A percentile compares a stretch with the other conserved stretches of the same genome.
phyloP scores from a whole-genome alignment of 2,113 vertebrate genomes.

The Indri indri region DNA sequence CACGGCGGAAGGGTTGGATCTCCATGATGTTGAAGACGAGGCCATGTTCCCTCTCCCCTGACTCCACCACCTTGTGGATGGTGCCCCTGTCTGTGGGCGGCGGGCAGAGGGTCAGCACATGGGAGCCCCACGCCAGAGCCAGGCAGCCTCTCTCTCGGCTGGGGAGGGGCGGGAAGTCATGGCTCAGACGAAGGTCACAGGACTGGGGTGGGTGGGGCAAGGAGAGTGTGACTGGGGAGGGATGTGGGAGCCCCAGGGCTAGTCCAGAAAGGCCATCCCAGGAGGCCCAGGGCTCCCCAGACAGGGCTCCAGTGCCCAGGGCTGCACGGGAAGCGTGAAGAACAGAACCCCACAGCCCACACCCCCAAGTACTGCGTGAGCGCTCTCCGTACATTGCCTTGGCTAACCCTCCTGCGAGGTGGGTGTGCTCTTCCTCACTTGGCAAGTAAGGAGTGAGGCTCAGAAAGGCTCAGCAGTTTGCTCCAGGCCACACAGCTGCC shows the following conservation, averaged over 20 bases:
- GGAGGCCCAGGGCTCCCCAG: background rate
- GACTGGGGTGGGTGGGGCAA: background rate
- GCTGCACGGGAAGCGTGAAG: background rate
- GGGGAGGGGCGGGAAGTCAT: background rate
- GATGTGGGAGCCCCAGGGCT: background rate
- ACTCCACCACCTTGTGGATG: conserved; percentile 85
- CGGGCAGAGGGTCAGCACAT: background rate
- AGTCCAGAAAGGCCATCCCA: background rate
- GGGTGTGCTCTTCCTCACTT: background rate
- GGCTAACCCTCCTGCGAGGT: background rate
- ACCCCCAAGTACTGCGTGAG: rapidly evolving
- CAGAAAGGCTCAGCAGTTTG: background rate
- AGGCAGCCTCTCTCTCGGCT: background rate
- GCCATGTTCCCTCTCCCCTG: background rate
- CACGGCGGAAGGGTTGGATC: conserved; percentile 81
- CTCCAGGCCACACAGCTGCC: conserved; percentile 29
- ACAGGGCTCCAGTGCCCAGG: background rate
- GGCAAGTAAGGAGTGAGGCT: background rate
- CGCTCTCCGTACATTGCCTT: too few relatives aligned
- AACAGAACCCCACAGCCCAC: background rate
- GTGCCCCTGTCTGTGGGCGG: conserved; percentile 83
- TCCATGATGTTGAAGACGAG: conserved; percentile 83
- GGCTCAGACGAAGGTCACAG: background rate
- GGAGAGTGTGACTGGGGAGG: background rate
- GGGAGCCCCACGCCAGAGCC: background rate